A percentile compares a stretch with the other conserved stretches of the same genome.
Evolutionary conservation across 2,113 vertebrate genomes (phyloP).

Genomic region (Gymnobelideus leadbeateri): DNA sequence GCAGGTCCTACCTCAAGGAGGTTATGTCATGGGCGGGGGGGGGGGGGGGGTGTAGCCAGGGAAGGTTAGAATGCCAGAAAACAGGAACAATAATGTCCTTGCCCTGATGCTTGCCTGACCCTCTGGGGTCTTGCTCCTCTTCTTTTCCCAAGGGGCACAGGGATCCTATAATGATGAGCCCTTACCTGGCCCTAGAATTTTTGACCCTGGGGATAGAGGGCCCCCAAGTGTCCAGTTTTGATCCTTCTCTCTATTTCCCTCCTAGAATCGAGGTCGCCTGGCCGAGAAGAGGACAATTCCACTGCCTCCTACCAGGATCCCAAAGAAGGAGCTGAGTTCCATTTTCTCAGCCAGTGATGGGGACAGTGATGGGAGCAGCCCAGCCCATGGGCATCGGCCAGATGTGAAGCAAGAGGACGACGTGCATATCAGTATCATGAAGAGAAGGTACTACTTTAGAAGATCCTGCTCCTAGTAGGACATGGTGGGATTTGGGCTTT

Average conservation of each 20-base stretch:
- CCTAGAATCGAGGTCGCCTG: slow-evolving; percentile 96
- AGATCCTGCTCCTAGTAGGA: not conserved
- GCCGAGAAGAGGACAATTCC: slow-evolving; percentile 97
- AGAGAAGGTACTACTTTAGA: slow-evolving; percentile 90
- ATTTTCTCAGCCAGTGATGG: slow-evolving; percentile 92
- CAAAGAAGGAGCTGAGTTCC: slow-evolving; percentile 93
- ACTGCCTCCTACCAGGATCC: slow-evolving; percentile 90
- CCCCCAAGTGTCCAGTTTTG: not conserved
- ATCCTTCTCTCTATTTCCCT: slow-evolving; percentile 6
- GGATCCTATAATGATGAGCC: not conserved
- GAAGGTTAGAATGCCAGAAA: not conserved
- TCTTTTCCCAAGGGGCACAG: not conserved
- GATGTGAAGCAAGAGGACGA: slow-evolving; percentile 96
- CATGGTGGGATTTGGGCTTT: rapidly evolving
- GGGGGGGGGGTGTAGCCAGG: not conserved
- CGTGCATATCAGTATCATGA: slow-evolving; percentile 94
- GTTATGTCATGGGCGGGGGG: not conserved
- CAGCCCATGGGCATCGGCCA: slow-evolving; percentile 88
- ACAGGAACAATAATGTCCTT: not conserved
- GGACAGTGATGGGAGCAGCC: slow-evolving; percentile 92
- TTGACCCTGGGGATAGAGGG: not conserved
- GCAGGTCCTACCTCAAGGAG: too few relatives aligned
- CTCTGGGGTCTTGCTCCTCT: not conserved
- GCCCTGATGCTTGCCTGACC: not conserved
- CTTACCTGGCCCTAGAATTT: not conserved